Base-by-base conservation (phyloP, 2,888 invertebrate genomes). In the Deilephila elpenor region DNA sequence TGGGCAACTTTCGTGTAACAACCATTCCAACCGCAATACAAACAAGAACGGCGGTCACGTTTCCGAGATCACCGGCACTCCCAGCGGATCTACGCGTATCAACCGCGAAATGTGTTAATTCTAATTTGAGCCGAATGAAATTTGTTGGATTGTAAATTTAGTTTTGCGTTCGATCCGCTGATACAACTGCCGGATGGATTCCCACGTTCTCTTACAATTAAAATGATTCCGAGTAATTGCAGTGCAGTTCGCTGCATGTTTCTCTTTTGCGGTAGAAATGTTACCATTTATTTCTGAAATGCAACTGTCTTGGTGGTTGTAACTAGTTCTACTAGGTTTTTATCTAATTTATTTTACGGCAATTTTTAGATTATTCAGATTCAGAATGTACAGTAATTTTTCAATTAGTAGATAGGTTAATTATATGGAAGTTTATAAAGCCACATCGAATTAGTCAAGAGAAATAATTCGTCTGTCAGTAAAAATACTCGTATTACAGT, bases 1-100 rank as follows among this genome's bases (percentile, higher is more conserved):
- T 93, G 89, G 92, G 93, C 83, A 86, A 92, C 93, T 93, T 93
- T 93, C 93, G 89, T 92, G 64, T 37, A n/a, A 20, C 62, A 72
- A 25, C 88, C 84, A 86, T 88, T 88, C 84, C 84, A 88, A 93
- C 92, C 91, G 90, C 92, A 93, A 86, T 86, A 81, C 88, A 92
- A 93, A 91, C 89, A 92, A 91, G 88, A 91, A 82, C 88, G 81
- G 81, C 83, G 88, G 89, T 91, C 93, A 91, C 89, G 91, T 91
- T 89, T 89, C 86, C 85, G 79, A 88, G 88, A 89, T 88, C 84
- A 85, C 85, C 82, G 80, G 78, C 82, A 78, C 83, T 76, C 82
- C 81, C 64, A 75, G 74, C 78, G 72, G 76, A 75, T 75, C 71
- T 75, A 25, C 29, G 71, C 59, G 71, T 59, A 34, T 59, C 59